phyloP scores from a whole-genome alignment of 1,140 invertebrate species.

The Littorina saxatilis region DNA sequence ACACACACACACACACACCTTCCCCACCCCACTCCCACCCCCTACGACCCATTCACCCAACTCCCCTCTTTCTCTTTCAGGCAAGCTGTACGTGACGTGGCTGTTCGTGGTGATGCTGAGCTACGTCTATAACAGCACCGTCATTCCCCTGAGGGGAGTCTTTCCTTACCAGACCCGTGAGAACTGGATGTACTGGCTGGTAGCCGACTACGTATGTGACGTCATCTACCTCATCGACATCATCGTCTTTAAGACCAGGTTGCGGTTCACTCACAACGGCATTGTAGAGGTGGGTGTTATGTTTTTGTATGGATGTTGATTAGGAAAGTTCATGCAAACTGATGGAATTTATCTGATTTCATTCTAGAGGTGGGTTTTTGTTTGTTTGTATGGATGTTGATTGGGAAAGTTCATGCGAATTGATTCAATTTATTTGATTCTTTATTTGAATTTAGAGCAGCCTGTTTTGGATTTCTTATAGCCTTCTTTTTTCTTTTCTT shows the following conservation, averaged over 20 bases:
- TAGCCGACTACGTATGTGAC: constrained; percentile 88
- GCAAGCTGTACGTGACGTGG: constrained; percentile 85
- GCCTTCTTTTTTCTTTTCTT: too few species aligned
- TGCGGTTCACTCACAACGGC: constrained; percentile 76
- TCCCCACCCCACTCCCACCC: too few species aligned
- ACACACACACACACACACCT: too few species aligned
- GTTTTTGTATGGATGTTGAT: too few species aligned
- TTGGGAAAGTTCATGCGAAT: neutral
- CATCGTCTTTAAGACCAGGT: constrained; percentile 85
- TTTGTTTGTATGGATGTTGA: neutral
- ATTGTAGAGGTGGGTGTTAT: constrained; percentile 69
- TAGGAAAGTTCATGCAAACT: constrained; percentile 12
- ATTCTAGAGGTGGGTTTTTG: neutral
- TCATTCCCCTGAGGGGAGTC: constrained; percentile 87
- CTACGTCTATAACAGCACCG: constrained; percentile 92
- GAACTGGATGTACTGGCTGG: constrained; percentile 81
- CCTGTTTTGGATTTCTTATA: too few species aligned
- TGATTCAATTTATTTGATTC: too few species aligned
- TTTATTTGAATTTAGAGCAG: too few species aligned
- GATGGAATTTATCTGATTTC: neutral
- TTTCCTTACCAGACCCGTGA: constrained; percentile 79
- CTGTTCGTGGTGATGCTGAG: constrained; percentile 86
- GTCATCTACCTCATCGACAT: constrained; percentile 90
- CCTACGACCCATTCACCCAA: too few species aligned
- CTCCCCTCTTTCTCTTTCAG: too few species aligned